These are phyloP conservation scores for Hypothenemus hampei DNA, from an alignment of 1,140 invertebrate genomes.

Conservation along the genomic window DNA sequence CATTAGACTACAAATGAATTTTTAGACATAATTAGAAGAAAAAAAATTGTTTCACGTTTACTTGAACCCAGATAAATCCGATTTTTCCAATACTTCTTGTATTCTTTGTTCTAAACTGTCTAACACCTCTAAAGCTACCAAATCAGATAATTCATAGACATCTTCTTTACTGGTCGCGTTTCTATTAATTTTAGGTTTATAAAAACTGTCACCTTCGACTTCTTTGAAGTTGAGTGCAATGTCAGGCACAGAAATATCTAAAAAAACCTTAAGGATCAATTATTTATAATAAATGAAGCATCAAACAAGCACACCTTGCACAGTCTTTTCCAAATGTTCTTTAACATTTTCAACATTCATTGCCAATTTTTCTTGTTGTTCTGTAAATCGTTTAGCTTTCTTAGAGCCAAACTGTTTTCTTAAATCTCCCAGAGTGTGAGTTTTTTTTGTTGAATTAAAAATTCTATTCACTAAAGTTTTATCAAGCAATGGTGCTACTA, in stretches of 20 bases:
- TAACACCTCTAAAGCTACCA: constrained; percentile 46
- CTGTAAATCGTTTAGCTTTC: constrained; percentile 46
- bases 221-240: constrained; percentile 26
- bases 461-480: constrained; percentile 5
- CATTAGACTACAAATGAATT: constrained; percentile 14
- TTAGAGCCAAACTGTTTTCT: constrained; percentile 54
- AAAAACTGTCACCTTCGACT: too few relatives aligned
- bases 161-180: constrained; percentile 43
- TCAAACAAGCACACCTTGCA: constrained; percentile 43
- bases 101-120: constrained; percentile 40
- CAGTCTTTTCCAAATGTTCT: constrained; percentile 47
- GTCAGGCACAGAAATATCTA: constrained; percentile 30
- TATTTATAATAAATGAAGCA: constrained; percentile 1
- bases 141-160: constrained; percentile 48
- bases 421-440: constrained; percentile 36
- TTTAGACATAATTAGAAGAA: not conserved
- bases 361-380: constrained; percentile 49
- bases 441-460: constrained; percentile 1
- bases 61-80: constrained; percentile 34
- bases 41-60: constrained; percentile 7
- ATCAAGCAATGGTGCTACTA: constrained; percentile 20
- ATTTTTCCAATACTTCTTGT: constrained; percentile 34
- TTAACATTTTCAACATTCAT: constrained; percentile 47
- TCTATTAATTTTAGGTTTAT: constrained; percentile 48
- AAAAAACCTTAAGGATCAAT: constrained; percentile 8